phyloP scores from a whole-genome alignment of 2,113 vertebrate species.

The Anas platyrhynchos region DNA sequence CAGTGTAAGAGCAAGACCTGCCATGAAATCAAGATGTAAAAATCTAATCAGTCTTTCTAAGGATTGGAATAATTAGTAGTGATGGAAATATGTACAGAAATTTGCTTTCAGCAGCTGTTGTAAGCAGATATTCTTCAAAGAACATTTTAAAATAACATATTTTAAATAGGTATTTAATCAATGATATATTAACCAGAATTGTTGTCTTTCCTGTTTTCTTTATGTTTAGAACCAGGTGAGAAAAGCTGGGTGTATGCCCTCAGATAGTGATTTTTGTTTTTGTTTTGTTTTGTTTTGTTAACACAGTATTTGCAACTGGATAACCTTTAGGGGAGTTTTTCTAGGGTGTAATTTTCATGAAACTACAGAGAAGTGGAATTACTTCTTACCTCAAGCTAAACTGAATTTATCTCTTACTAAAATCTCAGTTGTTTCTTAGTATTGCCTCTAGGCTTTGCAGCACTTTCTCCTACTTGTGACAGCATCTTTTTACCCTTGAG shows the following conservation, averaged over 20 bases:
- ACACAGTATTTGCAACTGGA: background rate
- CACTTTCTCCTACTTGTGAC: background rate
- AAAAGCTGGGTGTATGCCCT: background rate
- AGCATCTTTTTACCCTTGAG: slow-evolving; percentile 24
- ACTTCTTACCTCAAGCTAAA: slow-evolving; percentile 29
- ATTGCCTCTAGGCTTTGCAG: slow-evolving; percentile 11
- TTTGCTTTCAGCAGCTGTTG: background rate
- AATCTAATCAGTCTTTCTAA: background rate
- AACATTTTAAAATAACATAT: background rate
- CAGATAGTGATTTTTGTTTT: background rate
- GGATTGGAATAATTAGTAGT: background rate
- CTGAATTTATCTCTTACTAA: slow-evolving; percentile 14
- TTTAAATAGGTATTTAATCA: background rate
- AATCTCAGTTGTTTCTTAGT: slow-evolving; percentile 10
- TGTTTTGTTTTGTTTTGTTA: background rate
- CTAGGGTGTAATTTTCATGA: slow-evolving; percentile 14
- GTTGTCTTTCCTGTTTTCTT: background rate
- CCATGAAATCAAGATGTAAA: background rate
- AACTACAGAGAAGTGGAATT: slow-evolving; percentile 4
- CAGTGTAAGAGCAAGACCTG: background rate
- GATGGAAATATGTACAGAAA: background rate
- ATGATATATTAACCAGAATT: background rate
- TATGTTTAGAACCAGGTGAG: background rate
- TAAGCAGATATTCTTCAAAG: background rate
- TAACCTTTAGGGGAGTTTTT: slow-evolving; percentile 1